Evolutionary conservation across 2,113 vertebrate genomes (phyloP).

Genomic region (Cochlearius cochlearius): DNA sequence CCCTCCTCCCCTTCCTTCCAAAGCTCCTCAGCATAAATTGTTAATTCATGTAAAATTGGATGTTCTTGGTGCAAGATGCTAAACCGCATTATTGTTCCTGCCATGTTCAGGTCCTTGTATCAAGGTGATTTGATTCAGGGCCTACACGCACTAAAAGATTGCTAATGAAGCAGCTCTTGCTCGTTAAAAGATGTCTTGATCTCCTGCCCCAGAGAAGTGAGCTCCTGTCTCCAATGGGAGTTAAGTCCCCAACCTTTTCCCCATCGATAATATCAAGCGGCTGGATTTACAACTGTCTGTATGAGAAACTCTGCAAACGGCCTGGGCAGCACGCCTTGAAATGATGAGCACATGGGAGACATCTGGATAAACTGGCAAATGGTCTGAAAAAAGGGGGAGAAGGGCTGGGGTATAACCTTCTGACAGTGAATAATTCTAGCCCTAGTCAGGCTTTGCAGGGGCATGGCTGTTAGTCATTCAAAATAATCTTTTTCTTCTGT

Average conservation of each 20-base stretch:
- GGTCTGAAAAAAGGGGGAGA: not conserved
- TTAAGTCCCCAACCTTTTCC: not conserved
- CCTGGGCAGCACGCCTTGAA: not conserved
- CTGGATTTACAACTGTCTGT: not conserved
- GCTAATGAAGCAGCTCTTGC: not conserved
- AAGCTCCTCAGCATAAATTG: not conserved
- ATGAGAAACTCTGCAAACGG: not conserved
- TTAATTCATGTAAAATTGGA: not conserved
- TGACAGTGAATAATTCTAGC: not conserved
- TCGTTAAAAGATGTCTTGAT: not conserved
- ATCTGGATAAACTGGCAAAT: not conserved
- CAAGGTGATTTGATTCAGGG: not conserved
- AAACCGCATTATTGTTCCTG: not conserved
- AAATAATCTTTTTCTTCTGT: slow-evolving; percentile 13
- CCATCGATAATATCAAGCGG: not conserved
- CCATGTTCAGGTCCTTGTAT: not conserved
- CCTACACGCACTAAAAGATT: not conserved
- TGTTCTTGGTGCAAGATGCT: not conserved
- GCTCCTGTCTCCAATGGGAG: not conserved
- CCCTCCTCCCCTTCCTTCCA: not conserved
- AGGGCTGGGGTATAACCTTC: not conserved
- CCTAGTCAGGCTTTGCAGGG: not conserved
- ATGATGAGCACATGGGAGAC: not conserved
- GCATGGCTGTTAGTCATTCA: slow-evolving; percentile 27
- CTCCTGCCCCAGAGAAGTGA: not conserved